phyloP scores from a whole-genome alignment of 2,113 vertebrate species.

The Proteles cristata region DNA sequence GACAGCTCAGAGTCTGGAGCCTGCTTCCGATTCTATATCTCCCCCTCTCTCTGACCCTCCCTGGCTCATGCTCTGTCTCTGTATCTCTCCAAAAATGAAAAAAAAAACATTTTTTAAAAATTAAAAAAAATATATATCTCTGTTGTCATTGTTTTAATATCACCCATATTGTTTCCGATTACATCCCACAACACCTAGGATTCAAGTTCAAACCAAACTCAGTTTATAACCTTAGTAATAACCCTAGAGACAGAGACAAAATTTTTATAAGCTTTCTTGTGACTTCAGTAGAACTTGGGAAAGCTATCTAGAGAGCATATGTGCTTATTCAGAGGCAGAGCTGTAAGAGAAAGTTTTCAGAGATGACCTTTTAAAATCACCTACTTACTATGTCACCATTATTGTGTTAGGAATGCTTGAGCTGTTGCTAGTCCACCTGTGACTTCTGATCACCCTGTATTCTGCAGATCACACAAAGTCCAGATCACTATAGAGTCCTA shows the following conservation, averaged over 20 bases:
- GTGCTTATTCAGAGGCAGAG: not conserved
- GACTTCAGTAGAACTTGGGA: not conserved
- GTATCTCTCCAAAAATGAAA: too few relatives aligned
- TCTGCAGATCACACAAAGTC: not conserved
- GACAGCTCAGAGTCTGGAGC: too few relatives aligned
- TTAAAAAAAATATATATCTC: too few relatives aligned
- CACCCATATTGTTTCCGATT: not conserved
- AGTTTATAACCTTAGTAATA: not conserved
- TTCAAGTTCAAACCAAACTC: not conserved
- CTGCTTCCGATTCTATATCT: too few relatives aligned
- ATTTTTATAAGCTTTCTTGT: not conserved
- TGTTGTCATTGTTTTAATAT: not conserved
- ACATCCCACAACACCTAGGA: conserved; percentile 1
- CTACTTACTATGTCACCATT: not conserved
- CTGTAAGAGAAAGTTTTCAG: not conserved
- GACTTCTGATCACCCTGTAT: not conserved
- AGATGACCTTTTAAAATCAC: not conserved
- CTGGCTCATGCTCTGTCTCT: too few relatives aligned
- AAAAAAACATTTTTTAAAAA: too few relatives aligned
- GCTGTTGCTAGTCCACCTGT: not conserved
- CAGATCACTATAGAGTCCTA: not conserved
- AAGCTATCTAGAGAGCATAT: not conserved
- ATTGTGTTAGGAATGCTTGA: not conserved
- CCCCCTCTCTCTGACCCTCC: too few relatives aligned
- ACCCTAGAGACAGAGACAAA: not conserved